Percentiles rank a stretch among this genome's conserved stretches.
These are phyloP conservation scores for Steromphala cineraria DNA, from an alignment of 2,888 invertebrate genomes.

Conservation along the genomic window DNA sequence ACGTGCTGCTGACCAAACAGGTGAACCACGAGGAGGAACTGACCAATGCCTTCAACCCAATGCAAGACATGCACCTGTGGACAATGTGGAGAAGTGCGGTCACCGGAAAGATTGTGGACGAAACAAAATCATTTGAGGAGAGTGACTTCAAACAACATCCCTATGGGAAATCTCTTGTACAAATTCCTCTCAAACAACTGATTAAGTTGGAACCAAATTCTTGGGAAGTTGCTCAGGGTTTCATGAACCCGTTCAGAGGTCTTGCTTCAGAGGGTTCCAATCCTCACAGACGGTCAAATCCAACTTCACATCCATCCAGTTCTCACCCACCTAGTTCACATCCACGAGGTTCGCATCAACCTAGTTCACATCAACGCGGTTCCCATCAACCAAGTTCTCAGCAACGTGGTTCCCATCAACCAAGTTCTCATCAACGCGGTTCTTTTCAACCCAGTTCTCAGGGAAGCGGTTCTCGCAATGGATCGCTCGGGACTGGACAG, in stretches of 20 bases:
- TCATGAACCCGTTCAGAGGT: conserved; percentile 31
- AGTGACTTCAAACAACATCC: conserved; percentile 14
- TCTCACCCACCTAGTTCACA: too few species aligned
- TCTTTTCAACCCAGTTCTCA: too few species aligned
- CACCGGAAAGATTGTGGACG: conserved; percentile 43
- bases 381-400: too few species aligned
- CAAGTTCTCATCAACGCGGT: too few species aligned
- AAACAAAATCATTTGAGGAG: not conserved
- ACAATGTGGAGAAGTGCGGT: conserved; percentile 48
- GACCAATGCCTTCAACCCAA: conserved; percentile 38
- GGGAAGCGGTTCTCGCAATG: not conserved
- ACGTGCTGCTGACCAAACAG: not conserved
- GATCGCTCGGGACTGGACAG: conserved; percentile 28
- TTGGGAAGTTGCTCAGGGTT: conserved; percentile 11
- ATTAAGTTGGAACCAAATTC: conserved; percentile 31
- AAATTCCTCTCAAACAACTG: conserved; percentile 33
- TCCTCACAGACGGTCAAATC: not conserved
- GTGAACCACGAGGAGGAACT: conserved; percentile 13
- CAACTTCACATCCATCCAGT: not conserved
- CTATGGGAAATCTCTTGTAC: conserved; percentile 32
- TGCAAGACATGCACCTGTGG: conserved; percentile 45
- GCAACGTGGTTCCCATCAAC: too few species aligned
- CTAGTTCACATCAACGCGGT: too few species aligned
- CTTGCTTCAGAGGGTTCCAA: not conserved
- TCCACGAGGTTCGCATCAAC: too few species aligned